These are phyloP conservation scores for Bombus pascuorum DNA, from an alignment of 1,140 invertebrate species.

Conservation along the genomic window DNA sequence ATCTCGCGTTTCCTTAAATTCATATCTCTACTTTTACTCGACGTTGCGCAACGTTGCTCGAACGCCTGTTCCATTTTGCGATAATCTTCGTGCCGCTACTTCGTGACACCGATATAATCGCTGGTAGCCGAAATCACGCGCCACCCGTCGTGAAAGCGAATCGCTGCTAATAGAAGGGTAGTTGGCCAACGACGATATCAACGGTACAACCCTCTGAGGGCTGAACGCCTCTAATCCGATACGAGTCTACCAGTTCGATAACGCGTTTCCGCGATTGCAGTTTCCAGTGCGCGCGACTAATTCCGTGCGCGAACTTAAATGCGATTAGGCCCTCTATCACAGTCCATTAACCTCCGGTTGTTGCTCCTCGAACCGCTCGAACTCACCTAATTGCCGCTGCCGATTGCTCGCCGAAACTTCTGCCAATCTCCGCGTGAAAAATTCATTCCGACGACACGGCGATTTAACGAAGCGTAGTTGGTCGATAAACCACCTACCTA, in stretches of 20 bases:
- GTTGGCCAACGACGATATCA: background rate
- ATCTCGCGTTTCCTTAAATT: too few relatives aligned
- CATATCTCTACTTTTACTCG: too few relatives aligned
- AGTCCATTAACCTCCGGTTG: conserved; percentile 44
- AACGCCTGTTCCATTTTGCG: too few relatives aligned
- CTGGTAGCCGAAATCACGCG: too few relatives aligned
- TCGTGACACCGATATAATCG: too few relatives aligned
- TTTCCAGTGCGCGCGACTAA: conserved; percentile 1
- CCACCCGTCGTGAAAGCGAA: background rate
- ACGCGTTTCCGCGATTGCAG: conserved; percentile 41
- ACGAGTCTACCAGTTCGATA: conserved; percentile 24
- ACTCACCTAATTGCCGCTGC: background rate
- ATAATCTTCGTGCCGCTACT: too few relatives aligned
- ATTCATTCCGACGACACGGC: conserved; percentile 12
- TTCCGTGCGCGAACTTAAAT: conserved; percentile 31
- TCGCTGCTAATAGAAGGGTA: background rate
- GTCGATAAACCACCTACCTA: background rate
- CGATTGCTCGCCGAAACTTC: conserved; percentile 10
- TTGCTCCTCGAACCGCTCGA: background rate
- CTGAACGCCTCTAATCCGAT: conserved; percentile 16
- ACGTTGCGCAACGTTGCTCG: too few relatives aligned
- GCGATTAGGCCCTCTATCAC: conserved; percentile 54
- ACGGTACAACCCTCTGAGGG: background rate
- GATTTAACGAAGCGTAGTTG: background rate
- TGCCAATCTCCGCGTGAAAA: conserved; percentile 25